phyloP scores from a whole-genome alignment of 2,888 invertebrate genomes.

The Drosophila demipolita region DNA sequence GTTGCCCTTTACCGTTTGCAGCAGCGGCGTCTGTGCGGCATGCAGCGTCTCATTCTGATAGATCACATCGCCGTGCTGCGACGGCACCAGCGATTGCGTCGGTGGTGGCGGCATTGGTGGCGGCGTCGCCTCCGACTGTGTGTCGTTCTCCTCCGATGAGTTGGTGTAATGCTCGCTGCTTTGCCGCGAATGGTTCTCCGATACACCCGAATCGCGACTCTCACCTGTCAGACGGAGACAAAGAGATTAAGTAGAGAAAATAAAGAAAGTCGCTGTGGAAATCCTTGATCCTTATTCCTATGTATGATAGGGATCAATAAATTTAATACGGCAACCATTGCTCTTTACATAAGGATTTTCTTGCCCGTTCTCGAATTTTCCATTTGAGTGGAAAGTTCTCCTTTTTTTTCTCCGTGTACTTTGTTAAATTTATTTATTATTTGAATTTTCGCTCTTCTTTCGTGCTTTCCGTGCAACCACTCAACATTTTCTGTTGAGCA shows the following conservation, averaged over 20 bases:
- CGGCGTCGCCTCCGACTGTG: slow-evolving; percentile 84
- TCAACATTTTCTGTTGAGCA: neutral
- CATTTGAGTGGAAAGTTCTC: neutral
- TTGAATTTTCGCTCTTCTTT: neutral
- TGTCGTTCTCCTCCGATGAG: slow-evolving; percentile 89
- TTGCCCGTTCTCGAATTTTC: neutral
- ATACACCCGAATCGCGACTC: slow-evolving; percentile 92
- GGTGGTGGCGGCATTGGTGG: slow-evolving; percentile 64
- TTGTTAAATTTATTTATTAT: neutral
- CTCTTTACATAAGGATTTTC: neutral
- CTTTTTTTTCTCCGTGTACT: neutral
- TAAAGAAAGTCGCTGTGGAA: neutral
- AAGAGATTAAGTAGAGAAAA: neutral
- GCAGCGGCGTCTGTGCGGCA: slow-evolving; percentile 76
- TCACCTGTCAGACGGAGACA: slow-evolving; percentile 85
- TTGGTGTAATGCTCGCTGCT: slow-evolving; percentile 92
- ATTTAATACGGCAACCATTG: neutral
- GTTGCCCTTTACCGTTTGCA: slow-evolving; percentile 81
- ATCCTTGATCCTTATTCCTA: neutral
- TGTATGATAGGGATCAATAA: too few relatives aligned
- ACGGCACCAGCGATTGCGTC: slow-evolving; percentile 15
- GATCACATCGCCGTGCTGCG: slow-evolving; percentile 62
- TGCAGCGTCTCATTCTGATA: slow-evolving; percentile 78
- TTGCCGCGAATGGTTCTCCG: slow-evolving; percentile 91
- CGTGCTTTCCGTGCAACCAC: neutral